These are phyloP conservation scores for Spatulosminthurus flaviceps DNA, from an alignment of 2,888 invertebrate species.

Conservation along the genomic window DNA sequence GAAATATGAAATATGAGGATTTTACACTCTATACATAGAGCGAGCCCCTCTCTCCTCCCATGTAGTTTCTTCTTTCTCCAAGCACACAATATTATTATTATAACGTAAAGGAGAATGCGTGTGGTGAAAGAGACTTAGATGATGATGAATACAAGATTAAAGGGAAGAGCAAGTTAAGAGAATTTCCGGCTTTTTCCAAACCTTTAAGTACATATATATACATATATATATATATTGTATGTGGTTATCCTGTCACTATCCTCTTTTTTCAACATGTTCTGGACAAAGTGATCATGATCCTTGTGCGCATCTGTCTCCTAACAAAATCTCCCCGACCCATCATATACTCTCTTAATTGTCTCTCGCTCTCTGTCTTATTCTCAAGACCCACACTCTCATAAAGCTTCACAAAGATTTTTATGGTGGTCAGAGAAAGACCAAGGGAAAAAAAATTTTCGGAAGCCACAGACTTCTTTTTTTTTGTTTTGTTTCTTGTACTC, in stretches of 20 bases:
- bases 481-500: too few relatives aligned
- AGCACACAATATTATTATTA: neutral
- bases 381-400: neutral
- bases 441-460: neutral
- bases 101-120: neutral
- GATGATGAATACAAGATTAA: conserved; percentile 39
- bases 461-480: too few relatives aligned
- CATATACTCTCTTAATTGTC: conserved; percentile 40
- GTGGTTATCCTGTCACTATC: too few relatives aligned
- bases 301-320: conserved; percentile 36
- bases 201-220: too few relatives aligned
- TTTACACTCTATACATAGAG: too few relatives aligned
- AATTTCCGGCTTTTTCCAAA: neutral
- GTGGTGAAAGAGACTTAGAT: conserved; percentile 19
- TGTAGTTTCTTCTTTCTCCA: too few relatives aligned
- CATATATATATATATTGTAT: too few relatives aligned
- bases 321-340: conserved; percentile 36
- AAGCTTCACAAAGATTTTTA: neutral
- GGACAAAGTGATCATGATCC: conserved; percentile 20
- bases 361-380: conserved; percentile 9
- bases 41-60: too few relatives aligned
- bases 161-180: neutral
- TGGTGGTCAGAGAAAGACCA: neutral
- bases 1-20: conserved; percentile 5
- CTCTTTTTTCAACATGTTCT: neutral